Evolutionary conservation across 1,140 invertebrate genomes (phyloP).

Genomic region (Apis dorsata): DNA sequence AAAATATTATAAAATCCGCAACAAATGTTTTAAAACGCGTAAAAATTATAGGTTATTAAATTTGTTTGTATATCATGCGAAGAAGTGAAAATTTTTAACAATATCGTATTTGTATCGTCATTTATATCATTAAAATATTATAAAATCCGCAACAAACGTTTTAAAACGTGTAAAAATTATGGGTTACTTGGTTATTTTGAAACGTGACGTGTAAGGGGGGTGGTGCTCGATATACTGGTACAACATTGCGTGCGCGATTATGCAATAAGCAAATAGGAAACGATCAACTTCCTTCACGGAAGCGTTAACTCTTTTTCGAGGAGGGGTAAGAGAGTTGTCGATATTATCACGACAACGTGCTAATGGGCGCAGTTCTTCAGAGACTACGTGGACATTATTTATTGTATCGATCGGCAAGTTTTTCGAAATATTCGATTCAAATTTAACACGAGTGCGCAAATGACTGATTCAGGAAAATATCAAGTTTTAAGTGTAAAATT

Average conservation of each 20-base stretch:
- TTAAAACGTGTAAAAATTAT: not conserved
- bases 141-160: not conserved
- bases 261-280: slow-evolving; percentile 64
- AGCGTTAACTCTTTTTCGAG: slow-evolving; percentile 45
- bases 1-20: no score
- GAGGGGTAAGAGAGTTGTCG: slow-evolving; percentile 8
- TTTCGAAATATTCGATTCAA: not conserved
- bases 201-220: slow-evolving; percentile 4
- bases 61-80: no score
- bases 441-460: not conserved
- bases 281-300: slow-evolving; percentile 63
- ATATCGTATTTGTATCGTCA: no score
- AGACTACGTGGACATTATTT: slow-evolving; percentile 17
- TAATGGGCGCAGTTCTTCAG: slow-evolving; percentile 32
- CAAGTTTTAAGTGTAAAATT: not conserved
- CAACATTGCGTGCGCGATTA: slow-evolving; percentile 60
- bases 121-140: no score
- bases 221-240: slow-evolving; percentile 26
- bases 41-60: no score
- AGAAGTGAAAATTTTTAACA: no score
- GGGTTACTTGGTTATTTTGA: slow-evolving; percentile 9
- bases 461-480: no score
- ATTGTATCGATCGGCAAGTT: not conserved
- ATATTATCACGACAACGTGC: slow-evolving; percentile 36
- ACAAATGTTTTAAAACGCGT: no score